Evolutionary conservation across 1,140 invertebrate species (phyloP).

Genomic region (Pogonognathellus flavescens): DNA sequence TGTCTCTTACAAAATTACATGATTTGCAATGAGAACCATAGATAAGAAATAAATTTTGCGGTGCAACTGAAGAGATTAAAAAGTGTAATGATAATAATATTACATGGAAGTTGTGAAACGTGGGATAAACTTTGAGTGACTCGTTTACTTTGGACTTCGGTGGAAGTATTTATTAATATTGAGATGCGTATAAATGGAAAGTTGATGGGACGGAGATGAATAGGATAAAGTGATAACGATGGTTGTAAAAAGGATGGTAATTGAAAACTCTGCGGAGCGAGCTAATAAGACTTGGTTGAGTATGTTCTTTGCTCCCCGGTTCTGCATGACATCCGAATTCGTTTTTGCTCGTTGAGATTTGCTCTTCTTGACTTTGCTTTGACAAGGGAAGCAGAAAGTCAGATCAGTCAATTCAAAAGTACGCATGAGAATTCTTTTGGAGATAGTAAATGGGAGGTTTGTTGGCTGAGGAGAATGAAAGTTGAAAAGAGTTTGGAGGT

Average conservation of each 20-base stretch:
- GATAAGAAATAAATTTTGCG: too few species aligned
- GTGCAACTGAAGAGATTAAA: too few species aligned
- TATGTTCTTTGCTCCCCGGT: not conserved
- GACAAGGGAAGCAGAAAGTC: conserved; percentile 14
- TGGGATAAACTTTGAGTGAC: too few species aligned
- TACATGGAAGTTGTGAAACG: too few species aligned
- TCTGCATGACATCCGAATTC: not conserved
- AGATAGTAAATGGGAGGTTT: too few species aligned
- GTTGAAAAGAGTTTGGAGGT: not conserved
- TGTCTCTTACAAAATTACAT: too few species aligned
- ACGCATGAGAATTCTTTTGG: not conserved
- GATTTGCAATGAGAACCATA: too few species aligned
- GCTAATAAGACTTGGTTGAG: conserved; percentile 2
- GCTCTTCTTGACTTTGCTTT: not conserved
- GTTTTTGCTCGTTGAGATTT: not conserved
- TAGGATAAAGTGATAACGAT: conserved; percentile 17
- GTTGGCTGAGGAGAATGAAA: not conserved
- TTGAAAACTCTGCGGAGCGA: conserved; percentile 12
- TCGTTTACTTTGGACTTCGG: too few species aligned
- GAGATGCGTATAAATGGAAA: not conserved
- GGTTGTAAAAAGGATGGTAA: not conserved
- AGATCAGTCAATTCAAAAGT: not conserved
- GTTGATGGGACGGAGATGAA: not conserved
- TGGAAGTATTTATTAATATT: too few species aligned
- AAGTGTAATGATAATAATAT: too few species aligned